Evolutionary conservation across 2,113 vertebrate species (phyloP).

Genomic region (Oreotrochilus melanogaster): DNA sequence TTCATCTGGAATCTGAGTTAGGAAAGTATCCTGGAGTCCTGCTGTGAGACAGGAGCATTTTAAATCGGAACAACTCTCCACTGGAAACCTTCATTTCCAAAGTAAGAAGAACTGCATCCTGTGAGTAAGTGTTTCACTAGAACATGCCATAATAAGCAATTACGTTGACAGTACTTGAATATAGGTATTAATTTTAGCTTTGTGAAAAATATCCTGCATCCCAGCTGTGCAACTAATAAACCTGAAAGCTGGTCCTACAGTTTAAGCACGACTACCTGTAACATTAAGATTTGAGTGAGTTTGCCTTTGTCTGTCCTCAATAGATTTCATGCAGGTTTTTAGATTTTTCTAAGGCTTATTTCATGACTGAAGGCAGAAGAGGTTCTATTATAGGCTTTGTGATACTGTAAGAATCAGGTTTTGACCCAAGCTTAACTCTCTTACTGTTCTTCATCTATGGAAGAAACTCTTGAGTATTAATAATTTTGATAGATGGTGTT

Average conservation of each 20-base stretch:
- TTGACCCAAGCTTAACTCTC: background rate
- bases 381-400: background rate
- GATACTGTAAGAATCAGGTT: background rate
- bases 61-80: constrained; percentile 8
- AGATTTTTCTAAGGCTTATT: background rate
- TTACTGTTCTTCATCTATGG: background rate
- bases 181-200: background rate
- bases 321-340: background rate
- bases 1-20: background rate
- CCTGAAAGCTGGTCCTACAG: background rate
- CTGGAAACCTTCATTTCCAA: constrained; percentile 25
- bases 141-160: background rate
- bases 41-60: constrained; percentile 17
- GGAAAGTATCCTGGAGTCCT: background rate
- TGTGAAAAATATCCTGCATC: background rate
- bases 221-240: background rate
- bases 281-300: background rate
- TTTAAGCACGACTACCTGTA: background rate
- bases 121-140: background rate
- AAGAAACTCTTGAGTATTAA: background rate
- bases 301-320: background rate
- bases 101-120: background rate
- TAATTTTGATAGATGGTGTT: background rate
- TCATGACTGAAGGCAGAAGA: background rate
- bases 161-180: background rate